Evolutionary conservation across 2,113 vertebrate species (phyloP).

Genomic region (Sinocyclocheilus rhinocerous): DNA sequence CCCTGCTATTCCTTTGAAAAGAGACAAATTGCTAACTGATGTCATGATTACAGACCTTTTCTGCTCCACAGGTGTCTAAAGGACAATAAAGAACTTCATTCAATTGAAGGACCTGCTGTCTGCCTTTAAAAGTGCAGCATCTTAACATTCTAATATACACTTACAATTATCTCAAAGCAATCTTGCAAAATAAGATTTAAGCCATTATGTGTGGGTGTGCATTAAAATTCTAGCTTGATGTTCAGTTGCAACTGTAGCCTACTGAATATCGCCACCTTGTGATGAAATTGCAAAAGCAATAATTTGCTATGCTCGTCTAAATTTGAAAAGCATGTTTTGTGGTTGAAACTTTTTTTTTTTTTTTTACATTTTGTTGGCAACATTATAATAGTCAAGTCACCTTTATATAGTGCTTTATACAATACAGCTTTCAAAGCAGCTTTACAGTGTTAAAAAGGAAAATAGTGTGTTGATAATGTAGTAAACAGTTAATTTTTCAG

Average conservation of each 20-base stretch:
- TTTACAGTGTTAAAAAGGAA: too few relatives aligned
- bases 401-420: too few relatives aligned
- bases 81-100: background rate
- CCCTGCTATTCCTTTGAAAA: background rate
- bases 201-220: background rate
- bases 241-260: background rate
- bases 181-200: background rate
- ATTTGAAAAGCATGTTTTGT: background rate
- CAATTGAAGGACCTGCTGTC: background rate
- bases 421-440: too few relatives aligned
- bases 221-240: background rate
- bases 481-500: too few relatives aligned
- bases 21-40: background rate
- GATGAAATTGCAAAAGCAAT: background rate
- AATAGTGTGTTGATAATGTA: too few relatives aligned
- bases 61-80: background rate
- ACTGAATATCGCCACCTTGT: background rate
- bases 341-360: background rate
- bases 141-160: background rate
- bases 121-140: background rate
- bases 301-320: background rate
- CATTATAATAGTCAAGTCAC: too few relatives aligned
- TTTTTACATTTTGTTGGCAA: too few relatives aligned
- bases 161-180: background rate
- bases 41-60: background rate